Base-by-base conservation (phyloP, 2,113 vertebrate genomes). In the Jacana jacana region DNA sequence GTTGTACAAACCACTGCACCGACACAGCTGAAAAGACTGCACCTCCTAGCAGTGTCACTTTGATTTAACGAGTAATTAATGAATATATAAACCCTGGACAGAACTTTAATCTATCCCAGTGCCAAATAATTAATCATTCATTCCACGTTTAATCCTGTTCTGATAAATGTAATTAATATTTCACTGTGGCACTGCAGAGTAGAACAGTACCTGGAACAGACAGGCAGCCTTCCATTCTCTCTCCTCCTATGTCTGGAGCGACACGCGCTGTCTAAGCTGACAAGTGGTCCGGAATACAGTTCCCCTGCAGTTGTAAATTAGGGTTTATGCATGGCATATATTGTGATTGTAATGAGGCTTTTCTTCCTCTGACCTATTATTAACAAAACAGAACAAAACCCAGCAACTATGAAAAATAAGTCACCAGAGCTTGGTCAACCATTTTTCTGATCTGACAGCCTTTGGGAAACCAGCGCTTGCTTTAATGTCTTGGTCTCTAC, bases 91-190 rank as follows among this genome's bases (percentile, higher is more conserved):
- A 95, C 81, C 86, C 86, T 6, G 65, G 79, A 87, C 89, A 92
- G 80, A 97, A 92, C 65, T 93, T 95, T 91, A 96, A 90, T 95
- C 86, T 91, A 92, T 79, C 57, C 48, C 54, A 57, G 69, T 91
- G 78, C 80, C 81, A 92, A 95, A 89, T 93, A 95, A 96, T 96
- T 95, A 93, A 91, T 95, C 81, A 92, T 91, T 97, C 77, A 52
- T 93, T 93, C 66, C 86, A 89, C 40, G 2, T 85, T 91, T 91
- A 95, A 95, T 87, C 84, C 86, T 91, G 65, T 75, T 93, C 86
- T 85, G 80, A 93, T 95, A 95, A 92, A 93, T 75, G 81, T 92
- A 96, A 97, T 97, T 96, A 95, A 95, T 92, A 95, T 92, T 92
- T 97, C 93, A 85, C 77, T n/a, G 31, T 79, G 65, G 91, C 86